A percentile compares a stretch with the other conserved stretches of the same genome.
Conservation (phyloP, 2,888 invertebrate genomes). For the Opisthograptis luteolata region DNA sequence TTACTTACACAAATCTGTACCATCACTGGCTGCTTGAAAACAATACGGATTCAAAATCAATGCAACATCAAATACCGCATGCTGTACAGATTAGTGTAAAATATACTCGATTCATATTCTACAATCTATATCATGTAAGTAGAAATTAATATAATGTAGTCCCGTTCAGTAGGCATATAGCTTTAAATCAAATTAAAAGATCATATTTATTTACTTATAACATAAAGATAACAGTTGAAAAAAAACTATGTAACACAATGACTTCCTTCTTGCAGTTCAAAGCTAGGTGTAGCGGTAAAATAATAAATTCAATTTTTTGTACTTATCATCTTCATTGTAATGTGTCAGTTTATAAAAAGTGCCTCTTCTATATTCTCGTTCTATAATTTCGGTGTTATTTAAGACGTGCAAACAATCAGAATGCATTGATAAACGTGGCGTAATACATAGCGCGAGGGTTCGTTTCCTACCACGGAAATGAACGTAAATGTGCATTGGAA, state of each 20-base stretch:
- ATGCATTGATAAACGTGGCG: no score
- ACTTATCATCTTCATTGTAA: neutral
- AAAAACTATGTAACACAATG: neutral
- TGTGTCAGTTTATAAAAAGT: slow-evolving; percentile 14
- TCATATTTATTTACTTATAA: slow-evolving; percentile 4
- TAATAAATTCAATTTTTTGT: neutral
- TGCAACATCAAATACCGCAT: neutral
- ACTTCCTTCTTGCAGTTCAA: slow-evolving; percentile 1
- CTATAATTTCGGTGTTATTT: slow-evolving; percentile 6
- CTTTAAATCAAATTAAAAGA: slow-evolving; percentile 16
- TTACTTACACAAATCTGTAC: neutral
- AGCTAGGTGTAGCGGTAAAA: neutral
- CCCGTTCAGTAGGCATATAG: slow-evolving; percentile 20
- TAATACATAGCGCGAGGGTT: no score
- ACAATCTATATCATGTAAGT: slow-evolving; percentile 38
- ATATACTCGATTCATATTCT: slow-evolving; percentile 6
- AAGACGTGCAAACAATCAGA: no score
- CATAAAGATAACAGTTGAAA: neutral
- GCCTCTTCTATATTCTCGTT: slow-evolving; percentile 17
- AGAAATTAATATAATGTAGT: slow-evolving; percentile 38
- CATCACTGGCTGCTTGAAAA: no score
- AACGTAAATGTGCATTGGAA: no score
- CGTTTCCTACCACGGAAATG: no score
- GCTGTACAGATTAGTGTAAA: neutral
- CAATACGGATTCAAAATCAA: slow-evolving; percentile 7